Percentiles rank a stretch among this genome's conserved stretches.
phyloP scores from a whole-genome alignment of 2,113 vertebrate species.

The Callorhinus ursinus region DNA sequence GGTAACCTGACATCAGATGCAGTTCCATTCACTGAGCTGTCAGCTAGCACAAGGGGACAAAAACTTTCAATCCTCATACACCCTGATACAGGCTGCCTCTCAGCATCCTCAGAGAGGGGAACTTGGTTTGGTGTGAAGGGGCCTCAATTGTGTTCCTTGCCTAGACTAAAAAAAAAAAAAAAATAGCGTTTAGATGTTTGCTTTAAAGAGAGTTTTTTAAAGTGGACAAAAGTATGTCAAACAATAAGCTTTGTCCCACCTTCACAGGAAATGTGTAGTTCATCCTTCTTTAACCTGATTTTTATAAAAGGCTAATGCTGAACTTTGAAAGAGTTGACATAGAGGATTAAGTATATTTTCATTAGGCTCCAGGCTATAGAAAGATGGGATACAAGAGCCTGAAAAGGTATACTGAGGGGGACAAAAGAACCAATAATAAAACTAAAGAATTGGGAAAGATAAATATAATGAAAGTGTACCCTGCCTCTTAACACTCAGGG shows the following conservation, averaged over 20 bases:
- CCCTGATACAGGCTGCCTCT: not conserved
- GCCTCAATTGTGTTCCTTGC: not conserved
- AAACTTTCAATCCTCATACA: not conserved
- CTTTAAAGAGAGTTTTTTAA: not conserved
- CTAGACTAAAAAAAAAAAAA: not conserved
- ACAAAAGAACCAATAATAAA: slow-evolving; percentile 36
- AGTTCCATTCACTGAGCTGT: not conserved
- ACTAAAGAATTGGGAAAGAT: not conserved
- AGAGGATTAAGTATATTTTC: slow-evolving; percentile 60
- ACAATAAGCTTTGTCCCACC: not conserved
- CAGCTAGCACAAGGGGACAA: not conserved
- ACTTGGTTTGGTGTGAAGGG: not conserved
- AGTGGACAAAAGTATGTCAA: not conserved
- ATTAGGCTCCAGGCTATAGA: slow-evolving; percentile 31
- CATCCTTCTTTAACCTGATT: slow-evolving; percentile 35
- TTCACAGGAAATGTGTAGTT: not conserved
- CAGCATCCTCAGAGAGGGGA: not conserved
- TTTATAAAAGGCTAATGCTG: slow-evolving; percentile 22
- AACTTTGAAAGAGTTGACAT: slow-evolving; percentile 60
- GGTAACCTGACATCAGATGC: not conserved
- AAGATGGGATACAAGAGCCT: not conserved
- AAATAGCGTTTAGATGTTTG: not conserved
- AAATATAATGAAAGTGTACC: slow-evolving; percentile 1
- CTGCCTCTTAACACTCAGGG: not conserved
- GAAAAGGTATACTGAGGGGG: not conserved